Percentiles rank a stretch among this genome's conserved stretches.
Evolutionary conservation across 1,140 invertebrate species (phyloP).

Genomic region (Drosophila truncata): DNA sequence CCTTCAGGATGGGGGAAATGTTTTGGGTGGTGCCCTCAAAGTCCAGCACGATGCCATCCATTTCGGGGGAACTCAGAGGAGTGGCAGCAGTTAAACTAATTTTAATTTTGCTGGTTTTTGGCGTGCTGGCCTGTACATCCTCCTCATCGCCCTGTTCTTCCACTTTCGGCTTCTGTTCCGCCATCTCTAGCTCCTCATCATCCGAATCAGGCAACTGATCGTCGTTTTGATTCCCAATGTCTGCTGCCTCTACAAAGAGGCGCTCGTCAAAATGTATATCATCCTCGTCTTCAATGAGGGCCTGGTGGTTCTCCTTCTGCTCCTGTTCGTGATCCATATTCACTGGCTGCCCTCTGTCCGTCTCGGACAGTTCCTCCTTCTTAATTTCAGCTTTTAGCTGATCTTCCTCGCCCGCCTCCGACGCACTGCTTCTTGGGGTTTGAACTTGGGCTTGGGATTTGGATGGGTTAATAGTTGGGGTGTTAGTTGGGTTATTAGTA

Average conservation of each 20-base stretch:
- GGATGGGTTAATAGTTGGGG: slow-evolving; percentile 43
- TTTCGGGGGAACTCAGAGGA: slow-evolving; percentile 35
- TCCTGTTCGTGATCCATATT: slow-evolving; percentile 5
- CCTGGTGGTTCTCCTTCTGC: slow-evolving; percentile 53
- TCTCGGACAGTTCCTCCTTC: slow-evolving; percentile 2
- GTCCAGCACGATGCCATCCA: slow-evolving; percentile 33
- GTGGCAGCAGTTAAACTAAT: slow-evolving; percentile 33
- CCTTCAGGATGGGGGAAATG: slow-evolving; percentile 75
- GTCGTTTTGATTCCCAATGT: slow-evolving; percentile 30
- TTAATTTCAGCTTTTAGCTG: slow-evolving; percentile 12
- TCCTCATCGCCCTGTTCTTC: not conserved
- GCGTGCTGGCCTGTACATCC: slow-evolving; percentile 70
- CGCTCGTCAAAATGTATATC: slow-evolving; percentile 80
- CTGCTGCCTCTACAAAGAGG: slow-evolving; percentile 67
- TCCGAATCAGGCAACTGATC: slow-evolving; percentile 65
- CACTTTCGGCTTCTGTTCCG: not conserved
- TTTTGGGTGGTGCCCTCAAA: slow-evolving; percentile 55
- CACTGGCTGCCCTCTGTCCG: slow-evolving; percentile 2
- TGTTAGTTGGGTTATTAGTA: slow-evolving; percentile 55
- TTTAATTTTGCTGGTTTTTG: slow-evolving; percentile 50
- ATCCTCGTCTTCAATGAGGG: slow-evolving; percentile 59
- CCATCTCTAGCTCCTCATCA: slow-evolving; percentile 44
- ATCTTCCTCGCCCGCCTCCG: slow-evolving; percentile 17
- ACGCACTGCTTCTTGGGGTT: slow-evolving; percentile 17
- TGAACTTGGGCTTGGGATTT: slow-evolving; percentile 15